A percentile compares a stretch with the other conserved stretches of the same genome.
phyloP scores from a whole-genome alignment of 2,113 vertebrate genomes.

The Tupaia tana region DNA sequence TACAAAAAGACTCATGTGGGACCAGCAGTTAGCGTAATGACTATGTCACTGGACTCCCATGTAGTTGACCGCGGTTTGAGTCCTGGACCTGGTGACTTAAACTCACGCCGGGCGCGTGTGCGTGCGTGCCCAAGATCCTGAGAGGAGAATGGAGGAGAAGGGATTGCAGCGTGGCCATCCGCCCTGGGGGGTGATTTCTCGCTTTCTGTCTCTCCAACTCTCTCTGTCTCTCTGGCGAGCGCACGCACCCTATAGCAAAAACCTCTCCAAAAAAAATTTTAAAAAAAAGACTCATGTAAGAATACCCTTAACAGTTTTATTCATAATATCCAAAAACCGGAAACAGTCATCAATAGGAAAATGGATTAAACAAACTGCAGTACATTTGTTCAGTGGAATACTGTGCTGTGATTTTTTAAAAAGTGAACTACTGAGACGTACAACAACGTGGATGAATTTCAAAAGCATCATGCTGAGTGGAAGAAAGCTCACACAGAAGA shows the following conservation, averaged over 20 bases:
- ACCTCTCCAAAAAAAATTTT: no score
- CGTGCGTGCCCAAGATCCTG: no score
- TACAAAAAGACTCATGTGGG: slow-evolving; percentile 4
- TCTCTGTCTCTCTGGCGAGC: no score
- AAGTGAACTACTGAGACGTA: neutral
- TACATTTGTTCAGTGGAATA: neutral
- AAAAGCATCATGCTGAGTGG: neutral
- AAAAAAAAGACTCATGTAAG: neutral
- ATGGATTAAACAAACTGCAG: neutral
- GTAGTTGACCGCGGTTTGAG: no score
- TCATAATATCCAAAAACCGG: neutral
- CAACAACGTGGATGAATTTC: neutral
- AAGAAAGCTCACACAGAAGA: neutral
- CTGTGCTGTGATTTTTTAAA: neutral
- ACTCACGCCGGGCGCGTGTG: no score
- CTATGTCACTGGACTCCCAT: no score
- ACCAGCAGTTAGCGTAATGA: neutral
- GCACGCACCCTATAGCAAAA: no score
- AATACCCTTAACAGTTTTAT: neutral
- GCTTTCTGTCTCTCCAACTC: no score
- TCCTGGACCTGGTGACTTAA: no score
- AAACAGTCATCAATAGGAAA: neutral
- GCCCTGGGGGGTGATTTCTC: no score
- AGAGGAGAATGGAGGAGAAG: no score
- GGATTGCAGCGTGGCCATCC: no score